These are phyloP conservation scores for Papilio xuthus DNA, from an alignment of 1,140 invertebrate species.

Conservation along the genomic window DNA sequence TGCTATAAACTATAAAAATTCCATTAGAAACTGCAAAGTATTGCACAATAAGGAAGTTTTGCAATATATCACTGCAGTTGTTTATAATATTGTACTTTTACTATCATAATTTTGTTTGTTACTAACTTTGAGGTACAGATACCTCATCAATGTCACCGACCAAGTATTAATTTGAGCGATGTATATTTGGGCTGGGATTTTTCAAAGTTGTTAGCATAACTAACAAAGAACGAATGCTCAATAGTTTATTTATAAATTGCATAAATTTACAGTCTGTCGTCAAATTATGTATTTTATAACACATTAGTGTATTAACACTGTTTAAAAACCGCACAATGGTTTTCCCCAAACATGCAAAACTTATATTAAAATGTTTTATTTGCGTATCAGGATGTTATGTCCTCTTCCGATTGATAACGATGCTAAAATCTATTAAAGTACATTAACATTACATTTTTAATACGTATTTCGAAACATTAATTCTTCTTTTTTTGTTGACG, in stretches of 20 bases:
- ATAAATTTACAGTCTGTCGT: not conserved
- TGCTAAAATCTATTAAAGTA: not conserved
- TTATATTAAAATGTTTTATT: not conserved
- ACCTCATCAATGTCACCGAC: not conserved
- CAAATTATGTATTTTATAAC: too few relatives aligned
- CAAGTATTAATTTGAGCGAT: not conserved
- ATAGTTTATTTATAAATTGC: not conserved
- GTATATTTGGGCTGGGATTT: not conserved
- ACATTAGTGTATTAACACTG: too few relatives aligned
- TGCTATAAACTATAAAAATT: not conserved
- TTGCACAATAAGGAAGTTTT: conserved; percentile 2
- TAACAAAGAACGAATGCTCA: not conserved
- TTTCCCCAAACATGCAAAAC: not conserved
- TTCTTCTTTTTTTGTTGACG: too few relatives aligned
- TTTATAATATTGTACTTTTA: not conserved
- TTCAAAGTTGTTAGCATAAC: not conserved
- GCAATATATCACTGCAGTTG: not conserved
- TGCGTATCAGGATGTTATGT: not conserved
- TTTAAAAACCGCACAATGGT: not conserved
- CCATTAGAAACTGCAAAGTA: not conserved
- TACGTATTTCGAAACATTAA: not conserved
- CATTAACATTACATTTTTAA: not conserved
- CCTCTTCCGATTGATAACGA: not conserved
- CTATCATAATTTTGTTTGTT: not conserved
- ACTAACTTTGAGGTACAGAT: not conserved